Evolutionary conservation across 2,888 invertebrate species (phyloP).

Genomic region (Mystacides longicornis): DNA sequence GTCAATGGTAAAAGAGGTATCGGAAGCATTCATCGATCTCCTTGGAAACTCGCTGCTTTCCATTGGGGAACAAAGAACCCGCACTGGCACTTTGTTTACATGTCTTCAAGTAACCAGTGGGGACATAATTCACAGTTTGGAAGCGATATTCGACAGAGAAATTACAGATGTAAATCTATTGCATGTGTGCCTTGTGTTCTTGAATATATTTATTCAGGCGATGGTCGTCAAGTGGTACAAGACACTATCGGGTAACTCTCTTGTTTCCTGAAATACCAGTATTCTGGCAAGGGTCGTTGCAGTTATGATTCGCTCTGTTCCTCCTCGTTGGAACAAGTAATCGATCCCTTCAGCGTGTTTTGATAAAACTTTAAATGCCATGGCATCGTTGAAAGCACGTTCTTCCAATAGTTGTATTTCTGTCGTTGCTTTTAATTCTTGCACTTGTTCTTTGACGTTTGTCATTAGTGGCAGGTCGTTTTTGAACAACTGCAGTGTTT

Average conservation of each 20-base stretch:
- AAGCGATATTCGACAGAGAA: constrained; percentile 8
- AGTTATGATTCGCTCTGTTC: constrained; percentile 17
- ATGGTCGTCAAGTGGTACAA: constrained; percentile 3
- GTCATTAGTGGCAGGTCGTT: not conserved
- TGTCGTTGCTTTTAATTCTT: constrained; percentile 10
- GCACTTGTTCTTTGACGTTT: not conserved
- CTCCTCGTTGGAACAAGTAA: constrained; percentile 17
- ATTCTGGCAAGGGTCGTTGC: constrained; percentile 14
- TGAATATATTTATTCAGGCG: constrained; percentile 13
- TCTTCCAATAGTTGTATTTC: constrained; percentile 23
- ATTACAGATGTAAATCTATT: constrained; percentile 6
- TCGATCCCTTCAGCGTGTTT: constrained; percentile 18
- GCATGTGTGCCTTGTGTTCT: constrained; percentile 9
- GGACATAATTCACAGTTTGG: constrained; percentile 4
- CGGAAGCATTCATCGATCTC: not conserved
- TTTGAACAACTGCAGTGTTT: not conserved
- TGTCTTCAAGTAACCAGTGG: constrained; percentile 15
- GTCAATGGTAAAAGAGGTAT: not conserved
- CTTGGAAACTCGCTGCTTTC: constrained; percentile 11
- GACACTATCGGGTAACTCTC: constrained; percentile 7
- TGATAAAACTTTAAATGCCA: constrained; percentile 17
- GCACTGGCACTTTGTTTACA: constrained; percentile 15
- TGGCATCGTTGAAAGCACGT: constrained; percentile 19
- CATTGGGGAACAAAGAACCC: constrained; percentile 15
- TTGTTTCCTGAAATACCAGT: constrained; percentile 24